Evolutionary conservation across 1,140 invertebrate genomes (phyloP).

Genomic region (Drosophila cardini): DNA sequence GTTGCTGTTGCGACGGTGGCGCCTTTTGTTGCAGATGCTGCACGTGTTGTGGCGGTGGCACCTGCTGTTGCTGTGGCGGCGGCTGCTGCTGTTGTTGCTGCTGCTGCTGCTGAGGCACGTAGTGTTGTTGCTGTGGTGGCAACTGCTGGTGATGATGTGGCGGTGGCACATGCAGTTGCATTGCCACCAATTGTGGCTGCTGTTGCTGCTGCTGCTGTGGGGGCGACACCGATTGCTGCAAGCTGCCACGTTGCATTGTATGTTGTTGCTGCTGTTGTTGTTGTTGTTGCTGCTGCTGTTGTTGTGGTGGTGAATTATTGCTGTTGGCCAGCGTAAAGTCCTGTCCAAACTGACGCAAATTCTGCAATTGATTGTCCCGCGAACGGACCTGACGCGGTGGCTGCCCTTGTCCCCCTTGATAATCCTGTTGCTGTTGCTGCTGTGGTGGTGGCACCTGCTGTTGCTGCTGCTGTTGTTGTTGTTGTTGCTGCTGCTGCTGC

Average conservation of each 20-base stretch:
- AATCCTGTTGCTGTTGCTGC: constrained; percentile 49
- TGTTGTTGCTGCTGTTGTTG: constrained; percentile 47
- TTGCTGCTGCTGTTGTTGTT: constrained; percentile 41
- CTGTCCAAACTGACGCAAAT: constrained; percentile 76
- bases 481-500: constrained; percentile 46
- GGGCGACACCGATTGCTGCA: constrained; percentile 65
- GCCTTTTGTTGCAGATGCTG: constrained; percentile 83
- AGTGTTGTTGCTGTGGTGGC: constrained; percentile 85
- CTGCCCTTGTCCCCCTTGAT: constrained; percentile 55
- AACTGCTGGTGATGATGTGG: constrained; percentile 73
- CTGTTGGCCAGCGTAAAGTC: constrained; percentile 73
- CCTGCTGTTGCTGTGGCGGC: constrained; percentile 84
- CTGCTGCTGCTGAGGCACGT: constrained; percentile 77
- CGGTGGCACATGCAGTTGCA: constrained; percentile 83
- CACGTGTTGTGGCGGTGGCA: constrained; percentile 63
- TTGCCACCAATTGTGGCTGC: constrained; percentile 76
- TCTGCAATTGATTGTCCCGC: constrained; percentile 77
- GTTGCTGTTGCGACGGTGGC: constrained; percentile 84
- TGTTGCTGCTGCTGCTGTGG: constrained; percentile 53
- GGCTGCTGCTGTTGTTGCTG: constrained; percentile 67
- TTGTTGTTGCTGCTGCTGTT: constrained; percentile 48
- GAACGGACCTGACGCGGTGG: constrained; percentile 72
- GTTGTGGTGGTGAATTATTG: constrained; percentile 67
- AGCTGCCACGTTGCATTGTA: constrained; percentile 70
- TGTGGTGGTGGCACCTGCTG: constrained; percentile 58